These are phyloP conservation scores for Mallotus villosus DNA, from an alignment of 2,797 vertebrate genomes.

Conservation along the genomic window DNA sequence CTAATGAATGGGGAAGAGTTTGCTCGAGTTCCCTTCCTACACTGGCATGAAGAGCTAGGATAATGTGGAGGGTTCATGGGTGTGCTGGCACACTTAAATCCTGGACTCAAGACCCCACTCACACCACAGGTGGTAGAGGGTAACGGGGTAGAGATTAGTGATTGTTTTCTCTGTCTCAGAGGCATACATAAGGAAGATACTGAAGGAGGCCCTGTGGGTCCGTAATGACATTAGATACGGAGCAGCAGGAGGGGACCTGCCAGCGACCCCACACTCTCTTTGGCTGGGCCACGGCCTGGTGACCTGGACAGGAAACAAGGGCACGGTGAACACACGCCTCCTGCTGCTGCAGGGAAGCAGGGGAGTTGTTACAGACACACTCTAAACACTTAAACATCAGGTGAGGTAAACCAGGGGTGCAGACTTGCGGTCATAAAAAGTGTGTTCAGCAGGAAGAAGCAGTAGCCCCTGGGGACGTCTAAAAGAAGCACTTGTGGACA, in stretches of 20 bases:
- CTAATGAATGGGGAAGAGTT: conserved; percentile 58
- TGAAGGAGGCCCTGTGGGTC: conserved; percentile 53
- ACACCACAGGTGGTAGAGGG: conserved; percentile 61
- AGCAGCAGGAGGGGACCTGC: conserved; percentile 49
- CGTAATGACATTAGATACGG: conserved; percentile 60
- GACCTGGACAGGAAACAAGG: conserved; percentile 48
- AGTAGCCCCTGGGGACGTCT: conserved; percentile 37
- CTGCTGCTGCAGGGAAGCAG: conserved; percentile 27
- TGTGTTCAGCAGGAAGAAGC: conserved; percentile 43
- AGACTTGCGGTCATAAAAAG: conserved; percentile 37
- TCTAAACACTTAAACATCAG: conserved; percentile 61
- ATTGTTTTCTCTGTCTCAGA: conserved; percentile 11
- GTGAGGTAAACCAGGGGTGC: conserved; percentile 52
- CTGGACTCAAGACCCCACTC: conserved; percentile 46
- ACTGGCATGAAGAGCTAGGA: conserved; percentile 46
- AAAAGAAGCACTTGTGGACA: conserved; percentile 30
- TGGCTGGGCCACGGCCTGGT: conserved; percentile 31
- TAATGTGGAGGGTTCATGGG: conserved; percentile 67
- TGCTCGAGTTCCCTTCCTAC: conserved; percentile 61
- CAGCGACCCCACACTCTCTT: conserved; percentile 42
- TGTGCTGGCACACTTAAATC: conserved; percentile 64
- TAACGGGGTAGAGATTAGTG: conserved; percentile 3
- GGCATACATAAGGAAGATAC: conserved; percentile 48
- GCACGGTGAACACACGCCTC: conserved; percentile 59
- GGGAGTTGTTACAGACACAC: conserved; percentile 42